Evolutionary conservation across 2,797 vertebrate genomes (phyloP), one percentile per base, ranked within the genome.

Genomic region (Channa striata): DNA sequence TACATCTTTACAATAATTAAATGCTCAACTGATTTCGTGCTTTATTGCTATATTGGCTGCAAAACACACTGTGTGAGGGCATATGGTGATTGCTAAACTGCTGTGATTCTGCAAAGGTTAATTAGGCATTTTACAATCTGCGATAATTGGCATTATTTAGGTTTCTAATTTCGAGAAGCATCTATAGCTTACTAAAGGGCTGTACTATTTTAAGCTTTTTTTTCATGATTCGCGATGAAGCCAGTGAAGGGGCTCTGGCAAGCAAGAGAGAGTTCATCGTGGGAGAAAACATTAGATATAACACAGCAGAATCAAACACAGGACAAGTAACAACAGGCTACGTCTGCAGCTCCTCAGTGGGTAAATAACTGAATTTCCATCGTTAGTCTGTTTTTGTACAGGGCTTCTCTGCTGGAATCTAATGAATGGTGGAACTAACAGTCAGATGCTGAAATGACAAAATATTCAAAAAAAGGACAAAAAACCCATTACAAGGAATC

Each of bases 1-100:
- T 64, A 70, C 59, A 78, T 90, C 80, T 85, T 87, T 83, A 77
- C 56, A 77, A 86, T 81, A 82, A 90, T 90, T 73, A 87, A 91
- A 92, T 64, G 68, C 81, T 78, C 71, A 87, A 81, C 85, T 88
- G 82, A 84, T 80, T 65, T 76, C 39, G 14, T 74, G 72, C 54
- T 84, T 90, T 77, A 86, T 85, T 76, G 74, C 57, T 67, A 73
- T 78, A 48, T 72, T 82, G 81, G 71, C 71, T 62, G 59, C 61
- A 87, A 87, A 85, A 81, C 61, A 51, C 61, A 43, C 64, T 70
- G 59, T 25, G 50, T 59, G 53, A 82, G 78, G 73, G 59, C 54
- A 82, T 40, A 64, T 63, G 65, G 70, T 59, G 68, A 87, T 70
- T 83, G 57, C 76, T 85, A 78, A 80, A 83, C 66, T 76, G 74